Evolutionary conservation across 2,888 invertebrate species (phyloP).

Genomic region (Drosophila nigritarsus): DNA sequence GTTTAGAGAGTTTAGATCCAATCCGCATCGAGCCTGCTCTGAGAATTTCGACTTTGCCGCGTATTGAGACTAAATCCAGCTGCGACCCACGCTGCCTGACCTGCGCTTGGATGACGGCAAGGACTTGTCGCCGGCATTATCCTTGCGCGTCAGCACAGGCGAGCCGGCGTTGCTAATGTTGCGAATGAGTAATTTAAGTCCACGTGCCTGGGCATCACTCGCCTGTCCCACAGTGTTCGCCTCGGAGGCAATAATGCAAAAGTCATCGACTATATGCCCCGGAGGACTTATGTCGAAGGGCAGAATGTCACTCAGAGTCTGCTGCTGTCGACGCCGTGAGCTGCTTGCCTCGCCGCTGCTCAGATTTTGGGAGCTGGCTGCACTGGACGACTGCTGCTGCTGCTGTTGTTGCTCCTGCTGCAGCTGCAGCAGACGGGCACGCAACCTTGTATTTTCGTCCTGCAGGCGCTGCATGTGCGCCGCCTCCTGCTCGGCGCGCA

Average conservation of each 20-base stretch:
- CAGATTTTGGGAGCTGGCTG: slow-evolving; percentile 60
- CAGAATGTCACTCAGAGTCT: slow-evolving; percentile 87
- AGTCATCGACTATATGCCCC: slow-evolving; percentile 94
- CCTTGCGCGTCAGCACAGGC: slow-evolving; percentile 91
- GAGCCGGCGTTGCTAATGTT: slow-evolving; percentile 91
- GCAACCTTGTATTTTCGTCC: slow-evolving; percentile 92
- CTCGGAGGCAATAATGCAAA: slow-evolving; percentile 94
- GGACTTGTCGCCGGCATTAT: slow-evolving; percentile 76
- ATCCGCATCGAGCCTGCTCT: background rate
- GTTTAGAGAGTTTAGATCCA: background rate
- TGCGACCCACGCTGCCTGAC: slow-evolving; percentile 84
- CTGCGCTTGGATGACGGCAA: slow-evolving; percentile 77
- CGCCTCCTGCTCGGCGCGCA: slow-evolving; percentile 94
- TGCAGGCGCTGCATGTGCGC: slow-evolving; percentile 91
- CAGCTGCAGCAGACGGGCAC: slow-evolving; percentile 84
- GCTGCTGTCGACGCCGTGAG: slow-evolving; percentile 84
- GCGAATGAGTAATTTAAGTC: slow-evolving; percentile 91
- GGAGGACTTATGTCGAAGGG: slow-evolving; percentile 90
- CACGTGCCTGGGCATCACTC: slow-evolving; percentile 88
- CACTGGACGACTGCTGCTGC: slow-evolving; percentile 43
- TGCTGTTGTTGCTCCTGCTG: slow-evolving; percentile 72
- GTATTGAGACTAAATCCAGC: slow-evolving; percentile 77
- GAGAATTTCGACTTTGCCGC: background rate
- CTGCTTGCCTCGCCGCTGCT: slow-evolving; percentile 46
- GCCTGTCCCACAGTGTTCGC: slow-evolving; percentile 84